Base-by-base conservation (phyloP, 2,888 invertebrate species). In the Diaperis boleti region DNA sequence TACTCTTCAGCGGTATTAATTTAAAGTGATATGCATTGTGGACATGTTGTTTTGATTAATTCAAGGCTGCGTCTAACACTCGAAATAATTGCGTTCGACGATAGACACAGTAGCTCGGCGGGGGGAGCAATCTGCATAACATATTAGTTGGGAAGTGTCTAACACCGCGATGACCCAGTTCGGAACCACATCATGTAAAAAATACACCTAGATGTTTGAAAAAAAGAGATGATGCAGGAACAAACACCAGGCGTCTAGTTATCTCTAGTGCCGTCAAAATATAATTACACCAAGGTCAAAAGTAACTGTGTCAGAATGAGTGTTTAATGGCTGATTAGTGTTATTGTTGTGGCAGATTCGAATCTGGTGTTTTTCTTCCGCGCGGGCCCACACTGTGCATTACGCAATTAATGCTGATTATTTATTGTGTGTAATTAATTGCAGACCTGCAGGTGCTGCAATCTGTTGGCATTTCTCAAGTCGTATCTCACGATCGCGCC, bases 91-190 rank as follows among this genome's bases (percentile, higher is more conserved):
- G 59, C 39, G 35, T 50, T 50, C 52, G 59, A 60, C 33, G 52
- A 60, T 60, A 47, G 42, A 49, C 49, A 29, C 41, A 37, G 20
- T 39, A 31, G 29, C 35, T 31, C 49, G 41, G 59, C 8, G 49
- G 49, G 59, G 59, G 59, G 50, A 60, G 41, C 59, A 50, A 60
- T 60, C 59, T 60, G 52, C 59, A 60, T 60, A 60, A 52, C 44
- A 60, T 60, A 60, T 60, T 60, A 60, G 52, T 44, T 37, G 42
- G 52, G 59, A 60, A 60, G 52, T 42, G 14, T 47, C 42, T 44
- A 42, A 47, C 56, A 41, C 50, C 56, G 49, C 47, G 31, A 56
- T 62, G 62, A 62, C 62, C 62, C 57, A 62, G 22, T 62, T 59
- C 52, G 56, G 42, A 11, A 33, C 26, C 5, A 33, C n/a, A n/a